Conservation (phyloP, 2,797 vertebrate species). For the Cynopterus sphinx region DNA sequence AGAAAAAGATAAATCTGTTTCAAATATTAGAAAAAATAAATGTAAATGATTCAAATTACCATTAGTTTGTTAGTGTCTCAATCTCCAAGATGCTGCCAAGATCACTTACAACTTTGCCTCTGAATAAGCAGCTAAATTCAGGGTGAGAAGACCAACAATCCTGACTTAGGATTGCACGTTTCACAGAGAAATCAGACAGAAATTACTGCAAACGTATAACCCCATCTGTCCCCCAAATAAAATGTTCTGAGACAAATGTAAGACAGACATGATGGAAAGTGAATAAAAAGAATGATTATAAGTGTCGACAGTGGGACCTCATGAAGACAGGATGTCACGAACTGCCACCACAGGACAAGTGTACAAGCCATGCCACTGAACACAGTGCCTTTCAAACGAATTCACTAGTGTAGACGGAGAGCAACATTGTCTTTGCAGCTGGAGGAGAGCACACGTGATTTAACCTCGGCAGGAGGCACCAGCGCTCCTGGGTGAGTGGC, state of each 20-base stretch:
- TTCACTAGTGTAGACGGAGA: slow-evolving; percentile 70
- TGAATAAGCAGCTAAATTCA: not conserved
- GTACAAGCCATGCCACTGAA: slow-evolving; percentile 70
- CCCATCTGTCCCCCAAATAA: slow-evolving; percentile 42
- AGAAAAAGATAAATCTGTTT: slow-evolving; percentile 21
- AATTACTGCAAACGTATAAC: slow-evolving; percentile 8
- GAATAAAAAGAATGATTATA: not conserved
- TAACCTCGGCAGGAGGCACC: slow-evolving; percentile 48
- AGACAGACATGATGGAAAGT: not conserved
- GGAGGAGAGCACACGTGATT: slow-evolving; percentile 45
- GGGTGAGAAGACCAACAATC: not conserved
- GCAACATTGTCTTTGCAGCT: slow-evolving; percentile 61
- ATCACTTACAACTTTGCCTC: not conserved
- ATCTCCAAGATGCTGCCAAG: not conserved
- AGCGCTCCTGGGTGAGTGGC: slow-evolving; percentile 67
- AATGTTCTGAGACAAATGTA: not conserved
- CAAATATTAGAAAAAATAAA: slow-evolving; percentile 31
- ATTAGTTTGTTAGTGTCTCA: not conserved
- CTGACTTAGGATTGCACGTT: not conserved
- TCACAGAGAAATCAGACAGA: not conserved
- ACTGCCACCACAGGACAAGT: slow-evolving; percentile 72
- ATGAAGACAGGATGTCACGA: slow-evolving; percentile 22
- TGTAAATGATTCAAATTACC: not conserved
- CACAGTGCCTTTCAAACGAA: slow-evolving; percentile 49
- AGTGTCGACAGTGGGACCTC: not conserved